These are phyloP conservation scores for Psammodynastes pulverulentus DNA, from an alignment of 2,113 vertebrate genomes.

Conservation along the genomic window DNA sequence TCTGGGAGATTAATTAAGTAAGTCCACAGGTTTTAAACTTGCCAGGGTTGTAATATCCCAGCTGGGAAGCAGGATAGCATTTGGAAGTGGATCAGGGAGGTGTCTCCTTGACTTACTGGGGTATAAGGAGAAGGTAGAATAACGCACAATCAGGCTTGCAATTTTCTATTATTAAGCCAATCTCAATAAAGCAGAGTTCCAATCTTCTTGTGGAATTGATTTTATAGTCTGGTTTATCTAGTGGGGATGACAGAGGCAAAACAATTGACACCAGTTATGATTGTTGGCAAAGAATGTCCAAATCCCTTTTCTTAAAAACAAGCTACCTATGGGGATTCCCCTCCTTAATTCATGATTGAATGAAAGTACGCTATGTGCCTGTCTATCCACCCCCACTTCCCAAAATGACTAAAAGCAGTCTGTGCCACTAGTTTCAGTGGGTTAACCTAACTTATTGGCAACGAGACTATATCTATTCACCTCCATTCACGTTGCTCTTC, in stretches of 20 bases:
- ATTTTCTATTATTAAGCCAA: neutral
- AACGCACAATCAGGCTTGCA: neutral
- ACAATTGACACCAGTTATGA: neutral
- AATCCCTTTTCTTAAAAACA: neutral
- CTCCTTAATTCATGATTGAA: conserved; percentile 8
- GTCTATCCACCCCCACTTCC: neutral
- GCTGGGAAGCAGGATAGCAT: neutral
- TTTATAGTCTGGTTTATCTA: neutral
- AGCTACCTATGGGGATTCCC: neutral
- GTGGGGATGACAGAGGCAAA: neutral
- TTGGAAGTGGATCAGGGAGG: neutral
- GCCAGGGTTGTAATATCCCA: neutral
- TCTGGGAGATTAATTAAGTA: neutral
- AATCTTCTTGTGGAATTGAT: neutral
- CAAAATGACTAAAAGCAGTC: neutral
- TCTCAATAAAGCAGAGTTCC: neutral
- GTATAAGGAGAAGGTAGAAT: neutral
- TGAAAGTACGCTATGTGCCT: neutral
- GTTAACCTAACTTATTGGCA: neutral
- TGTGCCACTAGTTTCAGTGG: neutral
- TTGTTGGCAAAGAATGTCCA: conserved; percentile 7
- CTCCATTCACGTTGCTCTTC: neutral
- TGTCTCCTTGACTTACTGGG: neutral
- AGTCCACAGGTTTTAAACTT: neutral
- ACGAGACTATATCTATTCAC: neutral